phyloP scores from a whole-genome alignment of 1,140 invertebrate genomes.

The Scaptomyza hsui region DNA sequence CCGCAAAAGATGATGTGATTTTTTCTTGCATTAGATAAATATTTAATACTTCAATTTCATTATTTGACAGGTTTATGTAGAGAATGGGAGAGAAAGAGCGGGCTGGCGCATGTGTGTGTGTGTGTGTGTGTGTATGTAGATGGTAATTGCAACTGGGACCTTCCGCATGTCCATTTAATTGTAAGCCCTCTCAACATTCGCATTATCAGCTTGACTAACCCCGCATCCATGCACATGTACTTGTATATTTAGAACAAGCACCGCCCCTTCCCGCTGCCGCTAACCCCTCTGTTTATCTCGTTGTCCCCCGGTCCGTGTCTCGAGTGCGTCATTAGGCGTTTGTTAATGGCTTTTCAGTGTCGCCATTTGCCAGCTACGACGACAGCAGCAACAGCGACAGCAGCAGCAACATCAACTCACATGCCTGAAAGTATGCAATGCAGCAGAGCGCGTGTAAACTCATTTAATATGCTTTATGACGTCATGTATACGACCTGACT shows the following conservation, averaged over 20 bases:
- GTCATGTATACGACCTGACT: slow-evolving; percentile 55
- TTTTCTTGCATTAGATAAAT: slow-evolving; percentile 69
- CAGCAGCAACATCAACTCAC: slow-evolving; percentile 11
- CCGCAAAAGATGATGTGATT: slow-evolving; percentile 66
- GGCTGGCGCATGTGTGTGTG: neutral
- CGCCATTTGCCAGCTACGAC: slow-evolving; percentile 46
- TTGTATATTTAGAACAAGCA: slow-evolving; percentile 1
- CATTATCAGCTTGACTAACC: slow-evolving; percentile 68
- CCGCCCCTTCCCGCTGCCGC: neutral
- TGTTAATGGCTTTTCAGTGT: slow-evolving; percentile 78
- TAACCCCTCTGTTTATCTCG: neutral
- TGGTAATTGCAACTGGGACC: neutral
- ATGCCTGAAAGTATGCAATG: slow-evolving; percentile 54
- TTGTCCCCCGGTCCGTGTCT: slow-evolving; percentile 45
- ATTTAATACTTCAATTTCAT: slow-evolving; percentile 79
- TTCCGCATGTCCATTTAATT: slow-evolving; percentile 60
- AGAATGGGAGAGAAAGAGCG: neutral
- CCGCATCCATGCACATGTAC: slow-evolving; percentile 6
- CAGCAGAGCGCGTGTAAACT: slow-evolving; percentile 61
- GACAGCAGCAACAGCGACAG: neutral
- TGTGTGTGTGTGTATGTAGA: neutral
- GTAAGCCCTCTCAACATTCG: slow-evolving; percentile 34
- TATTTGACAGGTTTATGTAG: slow-evolving; percentile 20
- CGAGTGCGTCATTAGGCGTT: slow-evolving; percentile 77
- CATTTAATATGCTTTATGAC: slow-evolving; percentile 80